Conservation (phyloP, 2,113 vertebrate genomes). For the Mohoua ochrocephala region DNA sequence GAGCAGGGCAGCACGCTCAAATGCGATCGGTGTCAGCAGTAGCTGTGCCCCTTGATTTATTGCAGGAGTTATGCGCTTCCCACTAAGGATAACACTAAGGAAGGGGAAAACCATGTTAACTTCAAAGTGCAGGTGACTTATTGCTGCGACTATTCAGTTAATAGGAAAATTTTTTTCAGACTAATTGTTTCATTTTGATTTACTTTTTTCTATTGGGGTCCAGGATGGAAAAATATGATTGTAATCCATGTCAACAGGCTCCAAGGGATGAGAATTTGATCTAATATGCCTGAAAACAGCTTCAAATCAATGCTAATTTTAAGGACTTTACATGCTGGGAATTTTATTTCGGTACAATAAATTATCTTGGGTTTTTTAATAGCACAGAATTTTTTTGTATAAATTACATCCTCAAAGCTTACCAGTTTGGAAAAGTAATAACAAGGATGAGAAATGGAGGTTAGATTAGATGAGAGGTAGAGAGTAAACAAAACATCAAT, state of each 20-base stretch:
- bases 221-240: neutral
- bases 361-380: neutral
- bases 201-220: neutral
- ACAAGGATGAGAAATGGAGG: neutral
- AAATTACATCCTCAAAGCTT: neutral
- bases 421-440: neutral
- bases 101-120: neutral
- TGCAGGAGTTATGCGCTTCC: neutral
- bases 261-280: neutral
- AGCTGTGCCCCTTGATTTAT: neutral
- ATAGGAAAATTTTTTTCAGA: neutral
- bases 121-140: neutral
- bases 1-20: rapidly evolving
- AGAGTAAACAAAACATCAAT: neutral
- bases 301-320: neutral
- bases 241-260: neutral
- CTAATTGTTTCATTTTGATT: neutral
- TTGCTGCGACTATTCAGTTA: neutral
- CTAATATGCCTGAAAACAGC: neutral
- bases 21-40: rapidly evolving
- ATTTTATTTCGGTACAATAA: neutral
- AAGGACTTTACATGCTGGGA: neutral
- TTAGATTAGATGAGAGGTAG: neutral
- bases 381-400: neutral
- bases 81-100: neutral